Evolutionary conservation across 2,113 vertebrate genomes (phyloP), one percentile per base, ranked within the genome.

Genomic region (Chaetorhynchus papuensis): DNA sequence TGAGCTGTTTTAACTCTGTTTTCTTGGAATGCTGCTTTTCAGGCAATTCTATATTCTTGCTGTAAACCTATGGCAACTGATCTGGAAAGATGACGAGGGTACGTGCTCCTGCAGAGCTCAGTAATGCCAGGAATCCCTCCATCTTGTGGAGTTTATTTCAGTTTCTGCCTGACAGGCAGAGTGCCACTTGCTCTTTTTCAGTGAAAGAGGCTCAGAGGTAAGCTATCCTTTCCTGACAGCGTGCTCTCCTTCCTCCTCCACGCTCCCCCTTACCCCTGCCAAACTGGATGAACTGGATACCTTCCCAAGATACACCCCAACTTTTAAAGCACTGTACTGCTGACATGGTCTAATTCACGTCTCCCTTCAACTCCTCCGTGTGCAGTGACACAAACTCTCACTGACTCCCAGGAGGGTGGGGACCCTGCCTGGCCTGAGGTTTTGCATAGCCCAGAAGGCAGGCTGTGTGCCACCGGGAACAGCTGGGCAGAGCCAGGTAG

Each of bases 221-320:
- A 64, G 17, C 17, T 64, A 44, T 74, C 50, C 60, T 74, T 57
- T 39, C 47, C 44, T 86, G 68, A 83, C 19, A 69, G 44, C 27
- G 0, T 0, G 2, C 52, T 44, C 3, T 12, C 10, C 77, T 50
- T 79, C 53, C 70, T 95, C 41, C 83, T 45, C 56, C 45, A 66
- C 2, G 1, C 15, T 81, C 44, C 53, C 86, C 49, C 44, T 78
- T 42, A 49, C 53, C 75, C 75, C 78, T 69, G 90, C 64, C 54
- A 76, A 90, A 89, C 94, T 94, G 92, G 94, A 94, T 33, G 26
- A 65, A 77, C 82, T 93, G 83, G 77, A 94, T 93, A 57, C 47
- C 71, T 92, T 71, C 80, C 66, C 52, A 79, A 96, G 96, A 94
- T 96, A 95, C 74, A 91, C 75, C 90, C 75, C 60, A 53, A 77